Evolutionary conservation across 2,797 vertebrate genomes (phyloP), one percentile per base, ranked within the genome.

Genomic region (Anisognathus igniventris): DNA sequence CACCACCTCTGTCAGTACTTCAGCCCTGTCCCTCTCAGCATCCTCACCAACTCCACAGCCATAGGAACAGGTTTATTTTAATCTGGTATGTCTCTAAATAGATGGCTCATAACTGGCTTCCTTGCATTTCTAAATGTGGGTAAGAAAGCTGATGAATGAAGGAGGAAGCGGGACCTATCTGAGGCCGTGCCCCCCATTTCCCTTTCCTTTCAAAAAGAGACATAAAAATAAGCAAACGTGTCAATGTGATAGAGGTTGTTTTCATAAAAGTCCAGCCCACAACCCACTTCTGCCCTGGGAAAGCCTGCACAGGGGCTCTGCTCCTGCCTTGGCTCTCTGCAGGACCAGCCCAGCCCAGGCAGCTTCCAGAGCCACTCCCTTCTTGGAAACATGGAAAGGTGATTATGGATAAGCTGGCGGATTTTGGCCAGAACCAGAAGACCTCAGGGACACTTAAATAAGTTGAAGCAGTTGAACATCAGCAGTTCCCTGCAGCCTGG

Each of bases 61-160:
- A 25, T 22, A 94, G 68, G 91, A 93, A 94, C 22, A 33, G 53
- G 48, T 78, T 67, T 91, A 66, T 90, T 96, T 92, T 95, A 58
- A 67, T 48, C 50, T 88, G 76, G 68, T 74, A 60, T 10, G 12
- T 72, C 79, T 90, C 92, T 78, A 93, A 66, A 70, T 31, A 67
- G 60, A 61, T 8, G 20, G 24, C 8, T 70, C 18, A 12, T 31
- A 66, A 45, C 45, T 61, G 48, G 56, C 62, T 91, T 70, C 53
- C 70, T 68, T 75, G 12, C 1, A 1, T 75, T 91, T 65, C 79
- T 68, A 88, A 75, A 84, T 15, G 35, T 0, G 35, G 56, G 48
- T 47, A 44, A 62, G 75, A 85, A 83, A 74, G 81, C 30, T 70
- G 71, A 80, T 68, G 45, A 72, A 90, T 48, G 82, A 42, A 44